Evolutionary conservation across 2,797 vertebrate genomes (phyloP).

Genomic region (Molossus molossus): DNA sequence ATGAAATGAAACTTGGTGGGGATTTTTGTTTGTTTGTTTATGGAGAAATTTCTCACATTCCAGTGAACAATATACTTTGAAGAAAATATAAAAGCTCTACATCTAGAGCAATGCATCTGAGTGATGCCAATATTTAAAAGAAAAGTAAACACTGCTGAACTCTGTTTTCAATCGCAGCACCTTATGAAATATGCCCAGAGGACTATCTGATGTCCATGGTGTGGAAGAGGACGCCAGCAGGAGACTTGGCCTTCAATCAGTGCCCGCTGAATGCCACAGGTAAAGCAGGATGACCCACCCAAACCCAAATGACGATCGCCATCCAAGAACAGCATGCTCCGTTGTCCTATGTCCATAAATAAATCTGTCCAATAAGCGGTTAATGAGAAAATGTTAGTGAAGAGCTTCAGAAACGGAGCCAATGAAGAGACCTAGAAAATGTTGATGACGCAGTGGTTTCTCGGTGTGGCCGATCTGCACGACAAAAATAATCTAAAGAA

Average conservation of each 20-base stretch:
- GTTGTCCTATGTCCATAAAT: not conserved
- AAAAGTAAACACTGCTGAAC: not conserved
- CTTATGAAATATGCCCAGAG: constrained; percentile 99
- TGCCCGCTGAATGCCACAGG: constrained; percentile 99
- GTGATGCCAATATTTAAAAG: constrained; percentile 58
- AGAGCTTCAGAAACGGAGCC: constrained; percentile 63
- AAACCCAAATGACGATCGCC: not conserved
- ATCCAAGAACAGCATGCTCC: not conserved
- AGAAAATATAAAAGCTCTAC: not conserved
- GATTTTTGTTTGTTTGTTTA: not conserved
- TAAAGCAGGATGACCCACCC: constrained; percentile 83
- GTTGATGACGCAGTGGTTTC: not conserved
- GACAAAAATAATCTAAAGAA: not conserved
- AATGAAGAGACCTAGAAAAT: constrained; percentile 32
- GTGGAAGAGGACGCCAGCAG: constrained; percentile 99
- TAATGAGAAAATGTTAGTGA: constrained; percentile 71
- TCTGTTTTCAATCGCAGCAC: constrained; percentile 92
- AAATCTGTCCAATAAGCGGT: not conserved
- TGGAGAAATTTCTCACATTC: constrained; percentile 36
- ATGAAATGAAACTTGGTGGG: constrained; percentile 55
- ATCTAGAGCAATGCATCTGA: not conserved
- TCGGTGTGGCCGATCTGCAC: not conserved
- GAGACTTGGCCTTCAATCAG: constrained; percentile 98
- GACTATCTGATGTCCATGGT: constrained; percentile 98
- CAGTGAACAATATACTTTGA: constrained; percentile 8